These are phyloP conservation scores for Tetramorium bicarinatum DNA, from an alignment of 2,888 invertebrate genomes.

Conservation along the genomic window DNA sequence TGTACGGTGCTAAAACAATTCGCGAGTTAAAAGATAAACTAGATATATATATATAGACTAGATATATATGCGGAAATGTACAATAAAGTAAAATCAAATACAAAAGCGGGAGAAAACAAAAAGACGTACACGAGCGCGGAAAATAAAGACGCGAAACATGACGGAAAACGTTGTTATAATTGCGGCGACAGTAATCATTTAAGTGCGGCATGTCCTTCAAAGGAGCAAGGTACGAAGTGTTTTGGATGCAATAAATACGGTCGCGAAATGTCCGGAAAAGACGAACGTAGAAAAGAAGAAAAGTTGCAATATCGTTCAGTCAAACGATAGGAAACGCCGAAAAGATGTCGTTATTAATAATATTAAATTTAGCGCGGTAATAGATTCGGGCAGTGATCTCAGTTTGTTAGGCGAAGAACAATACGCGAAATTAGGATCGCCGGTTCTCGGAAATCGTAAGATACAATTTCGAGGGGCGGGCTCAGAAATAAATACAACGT, in stretches of 20 bases:
- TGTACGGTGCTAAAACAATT: background rate
- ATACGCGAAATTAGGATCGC: slow-evolving; percentile 39
- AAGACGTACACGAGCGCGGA: background rate
- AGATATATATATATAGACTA: no score
- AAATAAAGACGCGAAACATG: background rate
- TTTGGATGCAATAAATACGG: slow-evolving; percentile 7
- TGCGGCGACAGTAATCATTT: background rate
- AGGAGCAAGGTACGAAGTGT: background rate
- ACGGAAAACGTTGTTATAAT: no score
- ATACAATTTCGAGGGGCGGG: slow-evolving; percentile 63
- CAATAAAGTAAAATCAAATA: background rate
- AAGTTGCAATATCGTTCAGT: slow-evolving; percentile 18
- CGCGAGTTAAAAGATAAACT: background rate
- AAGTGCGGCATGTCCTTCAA: background rate
- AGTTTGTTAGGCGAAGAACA: no score
- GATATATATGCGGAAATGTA: background rate
- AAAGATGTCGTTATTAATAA: background rate
- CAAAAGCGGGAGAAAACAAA: background rate
- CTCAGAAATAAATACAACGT: slow-evolving; percentile 45
- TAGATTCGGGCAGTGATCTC: slow-evolving; percentile 41
- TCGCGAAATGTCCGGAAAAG: background rate
- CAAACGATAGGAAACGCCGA: background rate
- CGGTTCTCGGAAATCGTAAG: slow-evolving; percentile 25
- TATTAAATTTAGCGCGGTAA: slow-evolving; percentile 18
- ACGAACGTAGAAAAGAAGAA: slow-evolving; percentile 49